A percentile compares a stretch with the other conserved stretches of the same genome.
These are phyloP conservation scores for Andrena fulva DNA, from an alignment of 2,888 invertebrate species.

Conservation along the genomic window DNA sequence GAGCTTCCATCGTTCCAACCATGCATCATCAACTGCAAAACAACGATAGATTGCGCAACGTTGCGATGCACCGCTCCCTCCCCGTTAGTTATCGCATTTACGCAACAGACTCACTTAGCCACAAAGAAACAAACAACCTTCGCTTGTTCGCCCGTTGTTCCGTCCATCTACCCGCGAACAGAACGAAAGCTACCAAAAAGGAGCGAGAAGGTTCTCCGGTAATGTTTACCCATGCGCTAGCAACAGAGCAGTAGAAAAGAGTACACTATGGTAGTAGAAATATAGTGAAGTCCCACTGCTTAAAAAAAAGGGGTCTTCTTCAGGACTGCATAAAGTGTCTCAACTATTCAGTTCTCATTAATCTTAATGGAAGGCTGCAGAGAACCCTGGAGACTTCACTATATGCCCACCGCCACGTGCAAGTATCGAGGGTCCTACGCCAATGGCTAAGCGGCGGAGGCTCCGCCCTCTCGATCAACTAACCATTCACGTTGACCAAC, in stretches of 20 bases:
- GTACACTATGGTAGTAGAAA: not conserved
- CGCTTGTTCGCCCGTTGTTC: constrained; percentile 68
- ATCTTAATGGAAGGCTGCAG: too few relatives aligned
- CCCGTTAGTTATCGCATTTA: constrained; percentile 35
- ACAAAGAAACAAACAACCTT: constrained; percentile 44
- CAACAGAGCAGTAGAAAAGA: constrained; percentile 24
- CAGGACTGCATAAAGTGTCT: too few relatives aligned
- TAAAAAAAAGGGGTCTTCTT: not conserved
- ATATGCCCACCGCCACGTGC: not conserved
- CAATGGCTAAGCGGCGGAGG: not conserved
- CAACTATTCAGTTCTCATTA: too few relatives aligned
- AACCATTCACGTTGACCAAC: constrained; percentile 86
- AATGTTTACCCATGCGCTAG: constrained; percentile 38
- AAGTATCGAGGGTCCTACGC: constrained; percentile 31
- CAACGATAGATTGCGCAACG: constrained; percentile 43
- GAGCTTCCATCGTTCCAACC: not conserved
- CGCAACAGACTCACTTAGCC: constrained; percentile 49
- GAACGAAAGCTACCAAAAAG: constrained; percentile 65
- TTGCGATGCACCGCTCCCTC: constrained; percentile 56
- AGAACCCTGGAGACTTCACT: too few relatives aligned
- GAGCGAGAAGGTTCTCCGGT: constrained; percentile 12
- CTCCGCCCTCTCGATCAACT: constrained; percentile 64
- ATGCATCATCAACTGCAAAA: not conserved
- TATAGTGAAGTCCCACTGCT: too few relatives aligned
- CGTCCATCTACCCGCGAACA: constrained; percentile 73